A percentile compares a stretch with the other conserved stretches of the same genome.
Evolutionary conservation across 2,888 invertebrate species (phyloP).

Genomic region (Eupeodes luniger): DNA sequence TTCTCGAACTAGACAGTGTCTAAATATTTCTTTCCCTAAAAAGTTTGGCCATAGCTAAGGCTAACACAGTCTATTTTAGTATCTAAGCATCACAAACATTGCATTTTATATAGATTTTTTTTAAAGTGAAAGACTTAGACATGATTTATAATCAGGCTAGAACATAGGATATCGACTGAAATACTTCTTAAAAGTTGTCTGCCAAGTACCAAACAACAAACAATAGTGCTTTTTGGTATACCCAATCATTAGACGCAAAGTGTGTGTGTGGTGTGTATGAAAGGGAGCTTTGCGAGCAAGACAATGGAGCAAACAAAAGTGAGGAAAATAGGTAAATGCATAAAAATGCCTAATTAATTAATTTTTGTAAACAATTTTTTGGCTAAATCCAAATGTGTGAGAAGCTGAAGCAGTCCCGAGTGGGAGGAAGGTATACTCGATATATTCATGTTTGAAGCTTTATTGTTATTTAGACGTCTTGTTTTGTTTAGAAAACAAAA

Average conservation of each 20-base stretch:
- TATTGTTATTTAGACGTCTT: not conserved
- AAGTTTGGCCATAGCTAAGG: too few species aligned
- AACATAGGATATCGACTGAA: too few species aligned
- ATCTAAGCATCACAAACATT: too few species aligned
- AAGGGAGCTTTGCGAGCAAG: not conserved
- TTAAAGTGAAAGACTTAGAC: too few species aligned
- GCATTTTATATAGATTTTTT: too few species aligned
- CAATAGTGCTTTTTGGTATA: not conserved
- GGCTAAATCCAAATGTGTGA: not conserved
- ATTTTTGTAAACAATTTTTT: slow-evolving; percentile 37
- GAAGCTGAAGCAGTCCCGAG: not conserved
- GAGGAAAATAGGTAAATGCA: slow-evolving; percentile 19
- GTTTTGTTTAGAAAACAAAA: slow-evolving; percentile 22
- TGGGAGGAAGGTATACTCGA: not conserved
- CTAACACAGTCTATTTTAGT: too few species aligned
- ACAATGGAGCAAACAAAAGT: slow-evolving; percentile 9
- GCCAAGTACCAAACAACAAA: too few species aligned
- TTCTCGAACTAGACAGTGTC: too few species aligned
- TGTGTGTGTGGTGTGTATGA: not conserved
- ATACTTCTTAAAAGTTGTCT: too few species aligned
- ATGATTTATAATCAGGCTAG: too few species aligned
- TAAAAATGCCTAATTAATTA: slow-evolving; percentile 21
- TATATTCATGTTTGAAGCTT: not conserved
- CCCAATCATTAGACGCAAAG: not conserved
- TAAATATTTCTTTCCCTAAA: too few species aligned